phyloP scores from a whole-genome alignment of 2,888 invertebrate species.

The Xestia sexstrigata region DNA sequence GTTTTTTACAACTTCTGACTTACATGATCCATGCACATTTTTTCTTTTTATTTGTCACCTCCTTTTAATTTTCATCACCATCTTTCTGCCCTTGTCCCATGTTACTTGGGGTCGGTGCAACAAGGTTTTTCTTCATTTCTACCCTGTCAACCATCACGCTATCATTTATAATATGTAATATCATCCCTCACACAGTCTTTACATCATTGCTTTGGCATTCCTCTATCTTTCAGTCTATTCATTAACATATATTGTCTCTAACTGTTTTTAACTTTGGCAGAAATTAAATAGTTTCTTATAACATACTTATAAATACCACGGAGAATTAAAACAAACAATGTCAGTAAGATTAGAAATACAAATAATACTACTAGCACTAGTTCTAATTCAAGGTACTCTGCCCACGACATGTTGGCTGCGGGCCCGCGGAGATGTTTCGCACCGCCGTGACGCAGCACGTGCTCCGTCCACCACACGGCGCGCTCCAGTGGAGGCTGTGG shows the following conservation, averaged over 20 bases:
- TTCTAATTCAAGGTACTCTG: constrained; percentile 70
- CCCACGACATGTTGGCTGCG: constrained; percentile 71
- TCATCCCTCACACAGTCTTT: not conserved
- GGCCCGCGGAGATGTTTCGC: constrained; percentile 74
- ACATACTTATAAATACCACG: constrained; percentile 7
- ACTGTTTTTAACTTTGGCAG: constrained; percentile 3
- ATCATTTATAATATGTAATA: too few species aligned
- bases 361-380: constrained; percentile 56
- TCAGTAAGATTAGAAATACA: not conserved
- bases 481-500: constrained; percentile 64
- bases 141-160: not conserved
- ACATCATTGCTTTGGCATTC: not conserved
- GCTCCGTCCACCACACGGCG: constrained; percentile 74
- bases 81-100: not conserved
- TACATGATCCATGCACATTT: not conserved
- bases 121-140: not conserved
- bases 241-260: not conserved
- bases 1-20: not conserved
- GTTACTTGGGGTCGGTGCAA: too few species aligned
- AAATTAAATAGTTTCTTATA: not conserved
- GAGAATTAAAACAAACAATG: not conserved
- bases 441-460: constrained; percentile 75
- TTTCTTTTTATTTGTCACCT: not conserved
- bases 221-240: not conserved
- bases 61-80: not conserved